A percentile compares a stretch with the other conserved stretches of the same genome.
phyloP scores from a whole-genome alignment of 2,888 invertebrate genomes.

The Ellobium chinense region DNA sequence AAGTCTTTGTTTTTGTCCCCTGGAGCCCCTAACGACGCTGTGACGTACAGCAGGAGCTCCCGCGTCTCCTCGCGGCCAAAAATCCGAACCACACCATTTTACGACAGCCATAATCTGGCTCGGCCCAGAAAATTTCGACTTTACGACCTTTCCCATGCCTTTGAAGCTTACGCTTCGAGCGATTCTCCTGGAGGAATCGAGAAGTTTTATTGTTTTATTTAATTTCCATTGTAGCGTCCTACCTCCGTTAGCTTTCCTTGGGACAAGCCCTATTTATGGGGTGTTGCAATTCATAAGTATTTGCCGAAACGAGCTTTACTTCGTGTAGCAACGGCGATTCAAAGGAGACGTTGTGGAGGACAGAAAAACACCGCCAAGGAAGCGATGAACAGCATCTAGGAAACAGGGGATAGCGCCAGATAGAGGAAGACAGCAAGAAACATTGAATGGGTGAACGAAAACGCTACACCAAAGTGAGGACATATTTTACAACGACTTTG shows the following conservation, averaged over 20 bases:
- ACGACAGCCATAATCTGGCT: constrained; percentile 34
- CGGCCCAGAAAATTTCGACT: background rate
- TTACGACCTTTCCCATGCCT: constrained; percentile 17
- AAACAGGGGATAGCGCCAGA: background rate
- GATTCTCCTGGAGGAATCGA: background rate
- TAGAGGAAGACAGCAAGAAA: background rate
- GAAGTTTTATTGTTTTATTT: constrained; percentile 35
- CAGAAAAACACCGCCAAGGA: background rate
- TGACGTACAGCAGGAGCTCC: background rate
- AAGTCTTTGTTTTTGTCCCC: background rate
- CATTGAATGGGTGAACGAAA: no score
- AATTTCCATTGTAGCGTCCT: constrained; percentile 27
- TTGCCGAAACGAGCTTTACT: constrained; percentile 8
- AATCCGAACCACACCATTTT: constrained; percentile 1
- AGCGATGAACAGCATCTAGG: background rate
- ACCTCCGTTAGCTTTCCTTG: constrained; percentile 7
- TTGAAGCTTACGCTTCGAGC: constrained; percentile 24
- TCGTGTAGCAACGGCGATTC: background rate
- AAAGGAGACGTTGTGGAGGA: constrained; percentile 1
- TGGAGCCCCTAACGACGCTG: background rate
- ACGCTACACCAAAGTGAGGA: no score
- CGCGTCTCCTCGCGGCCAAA: background rate
- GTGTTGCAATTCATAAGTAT: constrained; percentile 36
- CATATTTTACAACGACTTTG: background rate
- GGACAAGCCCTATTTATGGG: constrained; percentile 21